phyloP scores from a whole-genome alignment of 2,797 vertebrate genomes.

The Antrozous pallidus region DNA sequence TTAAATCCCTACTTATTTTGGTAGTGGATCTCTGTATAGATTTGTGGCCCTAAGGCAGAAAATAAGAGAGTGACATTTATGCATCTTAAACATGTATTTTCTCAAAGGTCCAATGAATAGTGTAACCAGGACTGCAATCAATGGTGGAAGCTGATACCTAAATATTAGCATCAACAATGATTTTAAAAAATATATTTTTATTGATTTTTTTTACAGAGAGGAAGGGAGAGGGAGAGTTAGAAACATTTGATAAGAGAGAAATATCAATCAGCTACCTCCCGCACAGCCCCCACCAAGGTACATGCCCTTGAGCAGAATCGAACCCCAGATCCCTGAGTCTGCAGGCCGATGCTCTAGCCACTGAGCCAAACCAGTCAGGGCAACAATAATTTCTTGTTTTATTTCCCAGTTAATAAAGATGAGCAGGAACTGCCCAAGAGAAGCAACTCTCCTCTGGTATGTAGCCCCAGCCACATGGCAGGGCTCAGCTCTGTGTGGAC shows the following conservation, averaged over 20 bases:
- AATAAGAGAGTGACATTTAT: slow-evolving; percentile 16
- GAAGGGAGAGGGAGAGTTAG: too few relatives aligned
- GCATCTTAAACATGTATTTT: neutral
- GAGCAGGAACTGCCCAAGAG: neutral
- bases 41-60: slow-evolving; percentile 21
- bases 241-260: too few relatives aligned
- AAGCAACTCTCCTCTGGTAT: neutral
- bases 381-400: neutral
- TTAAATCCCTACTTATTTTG: slow-evolving; percentile 51
- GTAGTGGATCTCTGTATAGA: slow-evolving; percentile 31
- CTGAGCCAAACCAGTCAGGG: too few relatives aligned
- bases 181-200: neutral
- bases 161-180: neutral
- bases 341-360: too few relatives aligned
- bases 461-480: neutral
- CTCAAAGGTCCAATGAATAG: neutral
- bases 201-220: too few relatives aligned
- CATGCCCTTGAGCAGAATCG: too few relatives aligned
- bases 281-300: too few relatives aligned
- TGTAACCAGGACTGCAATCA: neutral
- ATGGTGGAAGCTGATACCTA: neutral
- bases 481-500: neutral
- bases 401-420: slow-evolving; percentile 1
- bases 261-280: too few relatives aligned
- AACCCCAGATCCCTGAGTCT: too few relatives aligned